Percentiles rank a stretch among this genome's conserved stretches.
phyloP scores from a whole-genome alignment of 2,113 vertebrate genomes.

The Oncorhynchus keta region DNA sequence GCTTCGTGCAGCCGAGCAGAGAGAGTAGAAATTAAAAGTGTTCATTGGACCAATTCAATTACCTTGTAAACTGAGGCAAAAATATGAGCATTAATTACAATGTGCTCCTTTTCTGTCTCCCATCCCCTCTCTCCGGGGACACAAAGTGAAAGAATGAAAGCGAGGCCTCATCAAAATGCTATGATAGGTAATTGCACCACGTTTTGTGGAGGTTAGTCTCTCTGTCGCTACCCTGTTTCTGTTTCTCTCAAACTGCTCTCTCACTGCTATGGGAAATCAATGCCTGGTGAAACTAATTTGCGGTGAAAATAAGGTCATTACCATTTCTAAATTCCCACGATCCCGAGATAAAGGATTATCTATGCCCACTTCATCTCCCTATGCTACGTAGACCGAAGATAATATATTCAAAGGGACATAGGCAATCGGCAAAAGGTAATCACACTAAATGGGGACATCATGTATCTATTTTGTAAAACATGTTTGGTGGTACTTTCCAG shows the following conservation, averaged over 20 bases:
- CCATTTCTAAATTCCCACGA: too few species aligned
- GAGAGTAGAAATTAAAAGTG: conserved; percentile 15
- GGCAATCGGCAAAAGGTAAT: background rate
- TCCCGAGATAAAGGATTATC: conserved; percentile 14
- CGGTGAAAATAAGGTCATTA: background rate
- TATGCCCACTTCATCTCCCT: too few species aligned
- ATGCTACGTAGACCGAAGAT: too few species aligned
- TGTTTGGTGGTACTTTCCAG: background rate
- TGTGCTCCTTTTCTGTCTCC: conserved; percentile 4
- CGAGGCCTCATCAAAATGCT: background rate
- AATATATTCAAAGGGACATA: too few species aligned
- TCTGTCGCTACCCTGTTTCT: background rate
- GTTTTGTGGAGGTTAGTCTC: background rate
- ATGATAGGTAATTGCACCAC: background rate
- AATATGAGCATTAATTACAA: conserved; percentile 27
- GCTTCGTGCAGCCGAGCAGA: conserved; percentile 12
- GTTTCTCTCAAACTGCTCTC: background rate
- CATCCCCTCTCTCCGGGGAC: background rate
- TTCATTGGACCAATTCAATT: conserved; percentile 26
- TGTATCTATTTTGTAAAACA: background rate
- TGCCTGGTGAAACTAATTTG: background rate
- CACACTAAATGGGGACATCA: background rate
- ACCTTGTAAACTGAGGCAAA: conserved; percentile 8
- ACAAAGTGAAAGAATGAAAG: too few species aligned
- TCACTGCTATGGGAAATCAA: background rate